These are phyloP conservation scores for Platynereis dumerilii DNA, from an alignment of 2,888 invertebrate genomes.

Conservation along the genomic window DNA sequence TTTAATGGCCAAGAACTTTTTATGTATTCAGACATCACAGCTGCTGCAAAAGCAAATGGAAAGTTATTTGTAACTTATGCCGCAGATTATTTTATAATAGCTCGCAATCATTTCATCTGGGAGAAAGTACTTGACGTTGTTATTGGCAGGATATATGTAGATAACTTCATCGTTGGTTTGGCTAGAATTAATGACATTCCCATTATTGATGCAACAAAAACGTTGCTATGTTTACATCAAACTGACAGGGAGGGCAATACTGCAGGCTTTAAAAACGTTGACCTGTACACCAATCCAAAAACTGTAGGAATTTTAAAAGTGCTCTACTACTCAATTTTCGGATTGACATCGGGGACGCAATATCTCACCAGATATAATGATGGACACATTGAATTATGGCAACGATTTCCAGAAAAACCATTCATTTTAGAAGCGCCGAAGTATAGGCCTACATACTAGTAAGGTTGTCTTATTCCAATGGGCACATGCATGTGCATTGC, in stretches of 20 bases:
- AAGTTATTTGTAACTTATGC: slow-evolving; percentile 9
- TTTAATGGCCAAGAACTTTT: not conserved
- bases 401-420: not conserved
- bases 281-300: not conserved
- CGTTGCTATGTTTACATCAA: slow-evolving; percentile 12
- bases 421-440: no score
- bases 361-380: not conserved
- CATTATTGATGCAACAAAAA: slow-evolving; percentile 10
- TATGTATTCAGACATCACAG: not conserved
- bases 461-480: no score
- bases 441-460: no score
- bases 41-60: not conserved
- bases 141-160: slow-evolving; percentile 12
- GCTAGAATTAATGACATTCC: not conserved
- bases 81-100: slow-evolving; percentile 19
- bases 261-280: slow-evolving; percentile 14
- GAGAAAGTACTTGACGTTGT: slow-evolving; percentile 16
- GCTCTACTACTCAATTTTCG: slow-evolving; percentile 2
- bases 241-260: slow-evolving; percentile 11
- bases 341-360: not conserved
- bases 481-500: no score
- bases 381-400: not conserved
- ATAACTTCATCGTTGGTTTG: slow-evolving; percentile 15
- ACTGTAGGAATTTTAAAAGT: slow-evolving; percentile 4
- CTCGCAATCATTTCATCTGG: slow-evolving; percentile 10